A percentile compares a stretch with the other conserved stretches of the same genome.
Conservation (phyloP, 2,888 invertebrate genomes). For the Chironomus tentans region DNA sequence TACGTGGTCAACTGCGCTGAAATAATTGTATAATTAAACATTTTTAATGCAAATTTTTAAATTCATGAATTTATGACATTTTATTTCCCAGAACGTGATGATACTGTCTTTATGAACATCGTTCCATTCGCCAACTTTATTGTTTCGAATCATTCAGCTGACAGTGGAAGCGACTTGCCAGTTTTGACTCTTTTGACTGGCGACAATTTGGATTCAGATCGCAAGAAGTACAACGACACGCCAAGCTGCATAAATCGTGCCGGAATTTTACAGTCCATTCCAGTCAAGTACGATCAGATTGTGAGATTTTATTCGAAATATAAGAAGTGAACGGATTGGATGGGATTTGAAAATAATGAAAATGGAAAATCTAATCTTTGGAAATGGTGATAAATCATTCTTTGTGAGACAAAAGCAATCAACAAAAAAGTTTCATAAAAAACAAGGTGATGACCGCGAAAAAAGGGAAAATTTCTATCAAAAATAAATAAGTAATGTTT, state of each 20-base stretch:
- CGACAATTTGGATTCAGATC: slow-evolving; percentile 41
- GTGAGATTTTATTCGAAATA: slow-evolving; percentile 76
- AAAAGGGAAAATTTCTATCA: no score
- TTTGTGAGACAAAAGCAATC: no score
- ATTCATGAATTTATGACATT: no score
- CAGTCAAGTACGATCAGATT: slow-evolving; percentile 73
- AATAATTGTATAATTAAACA: no score
- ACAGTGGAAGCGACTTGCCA: slow-evolving; percentile 35
- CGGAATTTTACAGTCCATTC: slow-evolving; percentile 69
- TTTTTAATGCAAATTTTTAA: no score
- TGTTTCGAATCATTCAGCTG: slow-evolving; percentile 44
- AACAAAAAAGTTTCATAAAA: no score
- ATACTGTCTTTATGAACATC: slow-evolving; percentile 40
- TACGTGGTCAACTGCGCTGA: no score
- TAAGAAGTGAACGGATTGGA: slow-evolving; percentile 47
- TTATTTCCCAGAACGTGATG: slow-evolving; percentile 38
- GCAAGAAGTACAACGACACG: slow-evolving; percentile 35
- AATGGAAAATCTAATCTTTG: neutral
- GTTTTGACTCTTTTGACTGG: slow-evolving; percentile 75
- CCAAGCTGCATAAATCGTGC: slow-evolving; percentile 60
- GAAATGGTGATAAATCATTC: neutral
- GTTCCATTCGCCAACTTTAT: slow-evolving; percentile 42
- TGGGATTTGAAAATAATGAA: no score
- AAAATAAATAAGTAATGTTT: no score
- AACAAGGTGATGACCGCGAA: no score